These are phyloP conservation scores for Oconnorella tubifera DNA, from an alignment of 2,888 invertebrate genomes.

Conservation along the genomic window DNA sequence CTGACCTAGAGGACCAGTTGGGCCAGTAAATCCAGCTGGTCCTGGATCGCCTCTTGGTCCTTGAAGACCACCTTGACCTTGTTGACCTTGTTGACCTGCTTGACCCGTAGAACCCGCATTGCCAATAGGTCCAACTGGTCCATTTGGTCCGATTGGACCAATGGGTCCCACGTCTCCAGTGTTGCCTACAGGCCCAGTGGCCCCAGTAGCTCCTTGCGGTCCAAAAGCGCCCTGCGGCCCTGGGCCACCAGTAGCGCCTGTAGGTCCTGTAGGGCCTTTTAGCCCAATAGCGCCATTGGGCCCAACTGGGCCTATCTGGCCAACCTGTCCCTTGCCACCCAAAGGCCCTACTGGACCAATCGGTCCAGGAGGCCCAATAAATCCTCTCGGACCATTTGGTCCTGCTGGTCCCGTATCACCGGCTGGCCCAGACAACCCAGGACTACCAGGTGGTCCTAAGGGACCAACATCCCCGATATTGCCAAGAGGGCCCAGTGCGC, in stretches of 20 bases:
- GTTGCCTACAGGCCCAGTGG: constrained; percentile 14
- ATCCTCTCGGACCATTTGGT: not conserved
- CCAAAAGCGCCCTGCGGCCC: constrained; percentile 24
- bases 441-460: not conserved
- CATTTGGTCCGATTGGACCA: constrained; percentile 12
- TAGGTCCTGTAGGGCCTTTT: constrained; percentile 7
- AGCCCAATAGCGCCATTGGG: constrained; percentile 1
- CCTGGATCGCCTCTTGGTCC: too few species aligned
- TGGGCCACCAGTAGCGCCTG: constrained; percentile 14
- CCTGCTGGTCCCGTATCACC: not conserved
- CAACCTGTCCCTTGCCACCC: constrained; percentile 12
- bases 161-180: constrained; percentile 9
- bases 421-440: not conserved
- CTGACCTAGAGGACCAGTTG: not conserved
- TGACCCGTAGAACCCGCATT: not conserved
- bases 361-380: constrained; percentile 7
- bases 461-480: not conserved
- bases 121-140: constrained; percentile 12
- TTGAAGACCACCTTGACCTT: too few species aligned
- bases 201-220: constrained; percentile 17
- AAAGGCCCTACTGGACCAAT: constrained; percentile 5
- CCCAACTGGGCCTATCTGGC: not conserved
- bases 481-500: not conserved
- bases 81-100: too few species aligned
- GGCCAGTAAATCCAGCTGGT: too few species aligned